Evolutionary conservation across 2,888 invertebrate genomes (phyloP).

Genomic region (Lucinisca nassula): DNA sequence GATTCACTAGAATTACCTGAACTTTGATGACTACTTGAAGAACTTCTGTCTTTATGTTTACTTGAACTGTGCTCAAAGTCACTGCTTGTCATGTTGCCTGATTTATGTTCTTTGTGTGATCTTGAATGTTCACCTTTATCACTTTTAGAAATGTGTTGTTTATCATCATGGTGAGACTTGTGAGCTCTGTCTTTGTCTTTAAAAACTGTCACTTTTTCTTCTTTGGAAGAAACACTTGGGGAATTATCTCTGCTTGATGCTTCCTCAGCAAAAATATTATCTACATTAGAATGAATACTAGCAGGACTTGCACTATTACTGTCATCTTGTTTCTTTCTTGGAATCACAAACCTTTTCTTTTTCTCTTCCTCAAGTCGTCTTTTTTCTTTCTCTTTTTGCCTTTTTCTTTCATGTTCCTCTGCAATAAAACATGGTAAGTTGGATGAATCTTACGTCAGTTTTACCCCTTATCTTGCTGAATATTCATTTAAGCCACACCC

Average conservation of each 20-base stretch:
- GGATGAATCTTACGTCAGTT: too few species aligned
- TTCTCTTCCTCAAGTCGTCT: conserved; percentile 63
- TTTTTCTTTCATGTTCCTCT: conserved; percentile 42
- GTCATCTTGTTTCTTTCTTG: conserved; percentile 52
- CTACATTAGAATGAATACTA: neutral
- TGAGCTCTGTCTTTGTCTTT: neutral
- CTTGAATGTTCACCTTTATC: conserved; percentile 16
- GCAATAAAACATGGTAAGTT: too few species aligned
- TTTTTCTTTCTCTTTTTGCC: conserved; percentile 48
- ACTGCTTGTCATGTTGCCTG: neutral
- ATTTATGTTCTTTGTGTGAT: conserved; percentile 25
- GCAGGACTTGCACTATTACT: neutral
- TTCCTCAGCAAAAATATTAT: neutral
- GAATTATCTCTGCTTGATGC: neutral
- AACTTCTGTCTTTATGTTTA: conserved; percentile 34
- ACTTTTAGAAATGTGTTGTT: neutral
- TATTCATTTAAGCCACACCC: too few species aligned
- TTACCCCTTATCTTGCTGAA: too few species aligned
- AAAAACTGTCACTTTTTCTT: neutral
- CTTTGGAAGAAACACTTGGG: neutral
- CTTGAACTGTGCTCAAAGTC: neutral
- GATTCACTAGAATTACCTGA: conserved; percentile 3
- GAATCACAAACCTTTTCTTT: conserved; percentile 70
- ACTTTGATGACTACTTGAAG: conserved; percentile 6
- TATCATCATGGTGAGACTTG: neutral